Percentiles rank a stretch among this genome's conserved stretches.
Evolutionary conservation across 1,140 invertebrate genomes (phyloP).

Genomic region (Drosophila grimshawi): DNA sequence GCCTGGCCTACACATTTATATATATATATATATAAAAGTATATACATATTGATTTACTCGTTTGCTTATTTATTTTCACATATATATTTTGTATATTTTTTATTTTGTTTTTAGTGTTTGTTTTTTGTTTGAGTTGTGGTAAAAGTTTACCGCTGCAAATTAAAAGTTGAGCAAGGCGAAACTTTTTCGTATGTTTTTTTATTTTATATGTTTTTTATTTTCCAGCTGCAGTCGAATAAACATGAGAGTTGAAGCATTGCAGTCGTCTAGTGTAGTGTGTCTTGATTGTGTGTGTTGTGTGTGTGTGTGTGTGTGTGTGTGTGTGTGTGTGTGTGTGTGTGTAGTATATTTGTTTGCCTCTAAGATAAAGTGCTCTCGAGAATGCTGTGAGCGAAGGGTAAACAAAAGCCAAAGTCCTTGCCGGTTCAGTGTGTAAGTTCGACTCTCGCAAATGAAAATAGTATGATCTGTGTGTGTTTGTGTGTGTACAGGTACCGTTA

Average conservation of each 20-base stretch:
- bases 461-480: slow-evolving; percentile 19
- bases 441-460: slow-evolving; percentile 59
- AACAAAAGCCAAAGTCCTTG: slow-evolving; percentile 24
- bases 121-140: slow-evolving; percentile 18
- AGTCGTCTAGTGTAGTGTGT: too few relatives aligned
- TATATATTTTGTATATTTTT: slow-evolving; percentile 24
- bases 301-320: slow-evolving; percentile 30
- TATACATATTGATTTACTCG: background rate
- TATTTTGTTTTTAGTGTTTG: slow-evolving; percentile 16
- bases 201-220: background rate
- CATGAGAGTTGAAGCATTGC: slow-evolving; percentile 12
- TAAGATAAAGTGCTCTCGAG: slow-evolving; percentile 70
- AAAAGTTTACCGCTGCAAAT: slow-evolving; percentile 55
- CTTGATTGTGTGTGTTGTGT: background rate
- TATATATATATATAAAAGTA: slow-evolving; percentile 16
- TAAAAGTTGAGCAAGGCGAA: slow-evolving; percentile 60
- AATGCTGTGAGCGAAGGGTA: slow-evolving; percentile 20
- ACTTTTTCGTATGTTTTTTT: slow-evolving; percentile 11
- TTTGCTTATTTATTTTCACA: slow-evolving; percentile 1
- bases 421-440: slow-evolving; percentile 20
- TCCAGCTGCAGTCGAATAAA: slow-evolving; percentile 27
- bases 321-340: slow-evolving; percentile 15
- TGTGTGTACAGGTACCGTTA: slow-evolving; percentile 33
- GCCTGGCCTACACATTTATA: slow-evolving; percentile 32
- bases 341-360: slow-evolving; percentile 43